phyloP scores from a whole-genome alignment of 2,113 vertebrate species.

The Columba janthina region DNA sequence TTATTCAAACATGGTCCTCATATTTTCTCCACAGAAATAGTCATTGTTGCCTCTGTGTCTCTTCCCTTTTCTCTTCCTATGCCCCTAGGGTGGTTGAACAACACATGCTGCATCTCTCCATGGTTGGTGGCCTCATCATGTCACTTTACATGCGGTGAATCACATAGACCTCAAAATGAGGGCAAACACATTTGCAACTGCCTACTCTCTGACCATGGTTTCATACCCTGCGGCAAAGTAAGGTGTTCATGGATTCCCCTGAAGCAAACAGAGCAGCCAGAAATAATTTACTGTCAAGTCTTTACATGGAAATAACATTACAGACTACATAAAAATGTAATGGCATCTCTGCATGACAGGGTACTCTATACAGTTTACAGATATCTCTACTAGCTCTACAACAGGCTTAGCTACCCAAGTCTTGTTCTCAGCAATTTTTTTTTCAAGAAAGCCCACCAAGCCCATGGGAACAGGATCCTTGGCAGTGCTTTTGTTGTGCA shows the following conservation, averaged over 20 bases:
- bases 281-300: neutral
- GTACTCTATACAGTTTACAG: neutral
- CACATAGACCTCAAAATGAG: neutral
- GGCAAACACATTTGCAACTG: neutral
- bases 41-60: neutral
- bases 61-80: neutral
- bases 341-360: neutral
- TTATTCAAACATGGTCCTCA: neutral
- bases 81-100: neutral
- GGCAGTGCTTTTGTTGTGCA: neutral
- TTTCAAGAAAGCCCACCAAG: neutral
- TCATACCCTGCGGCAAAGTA: neutral
- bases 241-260: neutral
- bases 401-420: neutral
- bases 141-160: neutral
- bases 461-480: neutral
- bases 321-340: neutral
- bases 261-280: neutral
- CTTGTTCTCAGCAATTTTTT: neutral
- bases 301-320: neutral
- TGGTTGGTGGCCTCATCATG: accelerated
- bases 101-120: neutral
- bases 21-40: neutral
- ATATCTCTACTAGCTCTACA: neutral
- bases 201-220: neutral